phyloP scores from a whole-genome alignment of 2,888 invertebrate species.

The Diloba caeruleocephala region DNA sequence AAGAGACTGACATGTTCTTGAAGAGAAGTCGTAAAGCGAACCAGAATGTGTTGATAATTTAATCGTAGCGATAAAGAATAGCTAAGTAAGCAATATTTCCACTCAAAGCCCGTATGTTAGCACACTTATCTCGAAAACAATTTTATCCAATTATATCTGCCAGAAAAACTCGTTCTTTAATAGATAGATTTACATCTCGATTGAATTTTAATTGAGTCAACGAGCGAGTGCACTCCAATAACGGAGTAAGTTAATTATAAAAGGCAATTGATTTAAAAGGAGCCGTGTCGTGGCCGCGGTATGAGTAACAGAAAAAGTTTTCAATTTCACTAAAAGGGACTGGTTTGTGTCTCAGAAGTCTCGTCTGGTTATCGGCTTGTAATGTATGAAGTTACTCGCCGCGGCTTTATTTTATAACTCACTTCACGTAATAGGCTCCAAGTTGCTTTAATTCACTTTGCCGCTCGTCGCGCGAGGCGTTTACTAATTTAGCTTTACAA shows the following conservation, averaged over 20 bases:
- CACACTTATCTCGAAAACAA: constrained; percentile 70
- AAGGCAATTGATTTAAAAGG: constrained; percentile 89
- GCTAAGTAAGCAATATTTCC: constrained; percentile 53
- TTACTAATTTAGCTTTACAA: constrained; percentile 73
- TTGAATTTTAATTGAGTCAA: constrained; percentile 85
- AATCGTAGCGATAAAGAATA: constrained; percentile 55
- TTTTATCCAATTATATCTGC: constrained; percentile 73
- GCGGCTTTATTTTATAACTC: constrained; percentile 88
- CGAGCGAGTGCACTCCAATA: constrained; percentile 85
- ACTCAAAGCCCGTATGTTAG: constrained; percentile 50
- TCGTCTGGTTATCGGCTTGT: constrained; percentile 89
- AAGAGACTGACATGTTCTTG: constrained; percentile 28
- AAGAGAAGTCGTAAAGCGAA: constrained; percentile 44
- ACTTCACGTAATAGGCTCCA: constrained; percentile 86
- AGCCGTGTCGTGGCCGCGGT: constrained; percentile 84
- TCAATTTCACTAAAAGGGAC: constrained; percentile 90
- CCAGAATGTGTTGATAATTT: constrained; percentile 54
- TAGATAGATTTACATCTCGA: constrained; percentile 83
- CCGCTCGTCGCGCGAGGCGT: constrained; percentile 66
- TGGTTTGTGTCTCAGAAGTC: constrained; percentile 89
- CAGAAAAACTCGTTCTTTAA: constrained; percentile 79
- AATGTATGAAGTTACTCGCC: constrained; percentile 88
- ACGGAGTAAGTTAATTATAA: constrained; percentile 87
- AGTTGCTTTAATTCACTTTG: constrained; percentile 84
- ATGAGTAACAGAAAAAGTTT: constrained; percentile 89